Evolutionary conservation across 2,888 invertebrate genomes (phyloP).

Genomic region (Ischnura elegans): DNA sequence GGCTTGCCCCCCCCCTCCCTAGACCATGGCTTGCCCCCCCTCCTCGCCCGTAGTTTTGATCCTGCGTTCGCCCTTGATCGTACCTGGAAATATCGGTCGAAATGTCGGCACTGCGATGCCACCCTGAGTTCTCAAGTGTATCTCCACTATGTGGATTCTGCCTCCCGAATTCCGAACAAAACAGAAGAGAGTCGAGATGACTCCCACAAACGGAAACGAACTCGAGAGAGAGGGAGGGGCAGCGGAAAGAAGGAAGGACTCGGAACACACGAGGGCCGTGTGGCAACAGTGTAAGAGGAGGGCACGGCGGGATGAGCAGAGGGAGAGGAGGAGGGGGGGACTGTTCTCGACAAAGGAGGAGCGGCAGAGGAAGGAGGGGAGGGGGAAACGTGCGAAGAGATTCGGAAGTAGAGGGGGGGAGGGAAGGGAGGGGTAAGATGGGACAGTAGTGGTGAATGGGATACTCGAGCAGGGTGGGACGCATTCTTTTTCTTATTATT

Average conservation of each 20-base stretch:
- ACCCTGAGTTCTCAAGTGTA: too few relatives aligned
- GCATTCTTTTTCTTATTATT: background rate
- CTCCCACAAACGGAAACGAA: background rate
- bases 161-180: background rate
- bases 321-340: background rate
- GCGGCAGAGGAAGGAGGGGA: background rate
- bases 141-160: too few relatives aligned
- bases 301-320: background rate
- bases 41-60: too few relatives aligned
- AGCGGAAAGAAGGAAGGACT: background rate
- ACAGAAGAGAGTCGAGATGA: background rate
- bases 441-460: background rate
- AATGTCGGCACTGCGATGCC: too few relatives aligned
- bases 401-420: background rate
- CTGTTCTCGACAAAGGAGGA: background rate
- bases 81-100: too few relatives aligned
- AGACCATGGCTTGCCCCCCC: too few relatives aligned
- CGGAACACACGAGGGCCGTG: constrained; percentile 3
- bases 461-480: background rate
- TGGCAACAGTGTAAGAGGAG: constrained; percentile 62
- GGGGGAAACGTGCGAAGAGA: background rate
- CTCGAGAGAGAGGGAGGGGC: too few relatives aligned
- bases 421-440: background rate
- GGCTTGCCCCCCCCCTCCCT: too few relatives aligned
- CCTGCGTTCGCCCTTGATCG: too few relatives aligned